Base-by-base conservation (phyloP, 2,797 vertebrate species). In the Hapalemur alaotrensis region DNA sequence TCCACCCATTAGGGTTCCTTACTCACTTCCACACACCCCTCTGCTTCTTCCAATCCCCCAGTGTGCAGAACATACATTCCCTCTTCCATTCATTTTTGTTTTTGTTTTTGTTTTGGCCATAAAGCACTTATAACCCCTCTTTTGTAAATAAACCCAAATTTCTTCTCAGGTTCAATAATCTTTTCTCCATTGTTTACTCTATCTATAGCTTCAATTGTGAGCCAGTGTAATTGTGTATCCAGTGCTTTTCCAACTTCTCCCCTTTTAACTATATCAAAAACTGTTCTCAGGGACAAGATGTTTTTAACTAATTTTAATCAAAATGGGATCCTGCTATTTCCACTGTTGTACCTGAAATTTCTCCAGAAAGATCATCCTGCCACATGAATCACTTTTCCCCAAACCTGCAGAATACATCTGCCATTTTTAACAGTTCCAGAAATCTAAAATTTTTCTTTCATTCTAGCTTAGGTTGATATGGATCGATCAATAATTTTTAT, bases 31-130 rank as follows among this genome's bases (percentile, higher is more conserved):
- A 11, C 5, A 38, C 2, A 14, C 9, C 0, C 3, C 12, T 50
- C 20, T 17, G 22, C 7, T 67, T 20, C 4, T 6, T 6, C 28
- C 4, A 22, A 8, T 0, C 22, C 22, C 10, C 0, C 35, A 67
- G 9, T 2, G 38, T 10, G 28, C 0, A 69, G 6, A 3, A 65
- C 2, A 65, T 5, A 30, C 8, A 28, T 46, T 52, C 35, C 41
- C 18, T 13, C 67, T 80, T 57, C 28, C 5, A 5, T 59, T 59
- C 23, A 57, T 57, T 57, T 57, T 11, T 57, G 3, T 57, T 57
- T 22, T 46, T 22, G 9, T 18, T 92, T 89, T 70, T 41, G 23
- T 91, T 72, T 78, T 48, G 38, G 3, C 4, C 41, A 80, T 5
- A 1, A 67, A 73, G 10, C 13, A 67, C n/a, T 46, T 20, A 93